phyloP scores from a whole-genome alignment of 2,888 invertebrate species.

The Cetonia aurata region DNA sequence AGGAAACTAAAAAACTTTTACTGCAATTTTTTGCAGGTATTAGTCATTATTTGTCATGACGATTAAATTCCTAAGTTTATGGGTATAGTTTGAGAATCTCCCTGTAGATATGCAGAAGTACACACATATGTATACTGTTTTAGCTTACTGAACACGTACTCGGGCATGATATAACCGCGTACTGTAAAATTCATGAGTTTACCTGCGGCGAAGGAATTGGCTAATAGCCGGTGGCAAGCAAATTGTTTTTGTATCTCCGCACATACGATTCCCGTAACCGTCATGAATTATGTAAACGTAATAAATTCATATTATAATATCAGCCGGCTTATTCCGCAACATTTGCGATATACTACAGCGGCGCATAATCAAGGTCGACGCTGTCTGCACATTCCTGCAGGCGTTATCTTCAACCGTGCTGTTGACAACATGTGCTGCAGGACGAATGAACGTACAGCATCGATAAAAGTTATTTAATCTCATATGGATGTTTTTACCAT shows the following conservation, averaged over 20 bases:
- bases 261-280: not conserved
- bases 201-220: not conserved
- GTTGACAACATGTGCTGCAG: too few species aligned
- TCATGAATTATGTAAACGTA: constrained; percentile 29
- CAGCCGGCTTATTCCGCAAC: constrained; percentile 27
- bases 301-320: constrained; percentile 24
- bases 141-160: not conserved
- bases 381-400: constrained; percentile 7
- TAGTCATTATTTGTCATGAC: too few species aligned
- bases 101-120: not conserved
- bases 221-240: too few species aligned
- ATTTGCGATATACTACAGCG: constrained; percentile 11
- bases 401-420: not conserved
- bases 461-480: too few species aligned
- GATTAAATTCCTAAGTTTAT: too few species aligned
- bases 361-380: constrained; percentile 23
- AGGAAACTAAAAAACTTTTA: too few species aligned
- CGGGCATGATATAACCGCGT: not conserved
- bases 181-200: not conserved
- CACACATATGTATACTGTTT: not conserved
- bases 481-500: too few species aligned
- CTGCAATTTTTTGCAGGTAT: too few species aligned
- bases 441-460: too few species aligned
- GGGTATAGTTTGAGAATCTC: not conserved
- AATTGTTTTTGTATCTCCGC: not conserved